Conservation (phyloP, 37 sponge, comb jelly and placozoan species). For the Chondrilla cf. caribensis region DNA sequence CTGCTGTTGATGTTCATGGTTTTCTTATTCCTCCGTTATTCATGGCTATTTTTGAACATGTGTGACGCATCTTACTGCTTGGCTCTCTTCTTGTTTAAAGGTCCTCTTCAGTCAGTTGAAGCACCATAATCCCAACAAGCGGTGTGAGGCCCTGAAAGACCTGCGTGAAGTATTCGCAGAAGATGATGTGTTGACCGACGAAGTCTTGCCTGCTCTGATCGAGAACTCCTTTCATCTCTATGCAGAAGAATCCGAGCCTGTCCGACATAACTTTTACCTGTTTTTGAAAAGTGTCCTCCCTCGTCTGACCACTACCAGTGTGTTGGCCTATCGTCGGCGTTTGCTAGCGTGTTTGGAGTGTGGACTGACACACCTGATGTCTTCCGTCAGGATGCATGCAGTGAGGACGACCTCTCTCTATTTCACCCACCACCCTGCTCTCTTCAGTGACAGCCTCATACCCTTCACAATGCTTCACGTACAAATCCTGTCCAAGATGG, state of each 20-base stretch:
- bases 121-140: slow-evolving; percentile 5
- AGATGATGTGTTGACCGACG: background rate
- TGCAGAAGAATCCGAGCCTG: background rate
- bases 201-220: background rate
- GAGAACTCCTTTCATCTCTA: background rate
- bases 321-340: background rate
- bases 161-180: background rate
- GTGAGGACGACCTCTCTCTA: background rate
- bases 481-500: background rate
- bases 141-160: background rate
- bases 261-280: slow-evolving; percentile 9
- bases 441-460: background rate
- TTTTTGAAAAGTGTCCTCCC: background rate
- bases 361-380: slow-evolving; percentile 5
- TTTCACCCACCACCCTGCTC: background rate
- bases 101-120: background rate
- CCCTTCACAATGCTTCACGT: background rate
- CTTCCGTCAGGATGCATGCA: background rate
- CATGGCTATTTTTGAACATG: no score
- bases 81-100: no score
- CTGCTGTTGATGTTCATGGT: no score
- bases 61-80: no score
- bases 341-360: slow-evolving; percentile 10
- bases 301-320: background rate
- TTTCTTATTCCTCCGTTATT: no score